Evolutionary conservation across 2,113 vertebrate species (phyloP).

Genomic region (Ceyx cyanopectus): DNA sequence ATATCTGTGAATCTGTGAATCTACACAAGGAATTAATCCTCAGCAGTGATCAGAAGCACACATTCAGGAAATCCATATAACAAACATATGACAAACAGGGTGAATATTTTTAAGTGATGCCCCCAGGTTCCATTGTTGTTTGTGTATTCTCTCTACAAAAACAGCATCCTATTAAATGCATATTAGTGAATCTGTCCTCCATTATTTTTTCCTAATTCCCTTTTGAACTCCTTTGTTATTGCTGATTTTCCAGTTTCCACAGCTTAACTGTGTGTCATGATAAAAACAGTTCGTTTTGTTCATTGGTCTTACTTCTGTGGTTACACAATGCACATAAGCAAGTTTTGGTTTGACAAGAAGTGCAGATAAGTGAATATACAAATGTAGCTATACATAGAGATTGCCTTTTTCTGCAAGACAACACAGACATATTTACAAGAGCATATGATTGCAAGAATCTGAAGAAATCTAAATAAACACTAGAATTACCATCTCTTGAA

Average conservation of each 20-base stretch:
- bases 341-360: not conserved
- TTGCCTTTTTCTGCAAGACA: not conserved
- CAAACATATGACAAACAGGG: not conserved
- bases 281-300: not conserved
- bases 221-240: not conserved
- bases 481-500: not conserved
- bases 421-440: not conserved
- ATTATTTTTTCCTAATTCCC: not conserved
- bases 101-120: not conserved
- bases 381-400: not conserved
- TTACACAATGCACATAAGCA: not conserved
- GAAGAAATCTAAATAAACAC: not conserved
- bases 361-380: not conserved
- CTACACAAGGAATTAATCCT: not conserved
- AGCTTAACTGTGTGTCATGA: not conserved
- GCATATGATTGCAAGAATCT: not conserved
- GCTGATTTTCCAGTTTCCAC: not conserved
- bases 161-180: accelerated
- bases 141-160: not conserved
- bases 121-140: not conserved
- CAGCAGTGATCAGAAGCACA: not conserved
- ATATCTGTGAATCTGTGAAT: too few species aligned
- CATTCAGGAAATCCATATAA: not conserved
- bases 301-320: not conserved
- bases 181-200: not conserved